Evolutionary conservation across 2,797 vertebrate species (phyloP).

Genomic region (Salmo trutta): DNA sequence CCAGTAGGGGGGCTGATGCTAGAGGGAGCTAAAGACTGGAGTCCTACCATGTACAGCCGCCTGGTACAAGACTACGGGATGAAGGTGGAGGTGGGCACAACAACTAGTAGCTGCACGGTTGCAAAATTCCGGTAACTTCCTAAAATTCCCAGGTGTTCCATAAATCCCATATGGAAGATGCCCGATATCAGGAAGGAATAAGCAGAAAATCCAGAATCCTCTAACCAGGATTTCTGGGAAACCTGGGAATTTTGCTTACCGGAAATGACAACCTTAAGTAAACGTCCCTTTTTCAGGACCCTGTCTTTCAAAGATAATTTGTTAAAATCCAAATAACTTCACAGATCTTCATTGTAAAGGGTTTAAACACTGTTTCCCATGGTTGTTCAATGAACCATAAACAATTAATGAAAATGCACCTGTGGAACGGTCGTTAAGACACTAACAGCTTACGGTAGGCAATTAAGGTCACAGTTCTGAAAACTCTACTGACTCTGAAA

Average conservation of each 20-base stretch:
- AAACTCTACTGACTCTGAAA: too few relatives aligned
- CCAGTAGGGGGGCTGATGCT: constrained; percentile 83
- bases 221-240: not conserved
- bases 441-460: too few relatives aligned
- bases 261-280: not conserved
- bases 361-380: too few relatives aligned
- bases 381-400: too few relatives aligned
- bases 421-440: too few relatives aligned
- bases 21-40: constrained; percentile 90
- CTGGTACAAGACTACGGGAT: constrained; percentile 95
- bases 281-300: too few relatives aligned
- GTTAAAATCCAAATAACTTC: too few relatives aligned
- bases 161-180: not conserved
- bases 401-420: too few relatives aligned
- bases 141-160: not conserved
- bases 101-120: not conserved
- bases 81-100: constrained; percentile 84
- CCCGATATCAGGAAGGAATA: not conserved
- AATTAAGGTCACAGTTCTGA: too few relatives aligned
- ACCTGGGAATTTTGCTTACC: not conserved
- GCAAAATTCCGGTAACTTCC: not conserved
- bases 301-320: too few relatives aligned
- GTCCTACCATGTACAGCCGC: constrained; percentile 92
- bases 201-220: not conserved
- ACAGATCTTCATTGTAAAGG: too few relatives aligned